phyloP scores from a whole-genome alignment of 2,113 vertebrate genomes.

The Sinocyclocheilus anshuiensis region DNA sequence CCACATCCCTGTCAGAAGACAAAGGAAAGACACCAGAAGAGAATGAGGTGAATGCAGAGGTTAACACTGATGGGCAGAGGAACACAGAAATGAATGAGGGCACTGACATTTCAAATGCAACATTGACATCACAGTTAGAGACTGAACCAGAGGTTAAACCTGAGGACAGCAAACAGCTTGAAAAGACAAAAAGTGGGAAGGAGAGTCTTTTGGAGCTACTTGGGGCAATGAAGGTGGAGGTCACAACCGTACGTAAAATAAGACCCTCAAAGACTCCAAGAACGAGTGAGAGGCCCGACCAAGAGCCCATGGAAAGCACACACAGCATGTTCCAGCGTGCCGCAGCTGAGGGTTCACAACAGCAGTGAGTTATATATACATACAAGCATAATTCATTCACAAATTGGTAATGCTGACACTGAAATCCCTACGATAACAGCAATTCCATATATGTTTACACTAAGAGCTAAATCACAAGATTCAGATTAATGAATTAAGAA shows the following conservation, averaged over 20 bases:
- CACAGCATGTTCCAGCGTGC: constrained; percentile 68
- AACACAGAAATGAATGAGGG: constrained; percentile 19
- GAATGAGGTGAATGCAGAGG: neutral
- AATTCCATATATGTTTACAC: neutral
- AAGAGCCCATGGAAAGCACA: constrained; percentile 57
- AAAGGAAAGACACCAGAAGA: constrained; percentile 5
- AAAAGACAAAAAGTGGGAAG: constrained; percentile 67
- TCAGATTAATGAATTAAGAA: neutral
- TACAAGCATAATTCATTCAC: neutral
- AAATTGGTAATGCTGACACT: neutral
- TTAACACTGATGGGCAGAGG: neutral
- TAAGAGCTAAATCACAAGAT: neutral
- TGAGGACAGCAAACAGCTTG: neutral
- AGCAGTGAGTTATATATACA: constrained; percentile 71
- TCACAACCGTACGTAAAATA: constrained; percentile 76
- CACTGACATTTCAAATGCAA: neutral
- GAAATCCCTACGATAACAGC: neutral
- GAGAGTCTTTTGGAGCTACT: constrained; percentile 80
- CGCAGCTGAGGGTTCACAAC: constrained; percentile 48
- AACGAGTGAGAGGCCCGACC: constrained; percentile 42
- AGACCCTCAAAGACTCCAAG: constrained; percentile 62
- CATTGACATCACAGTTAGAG: neutral
- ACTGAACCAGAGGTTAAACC: constrained; percentile 1
- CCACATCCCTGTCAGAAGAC: constrained; percentile 20
- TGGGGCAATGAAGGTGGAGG: constrained; percentile 85